Conservation (phyloP, 2,888 invertebrate genomes). For the Cantharis rufa region DNA sequence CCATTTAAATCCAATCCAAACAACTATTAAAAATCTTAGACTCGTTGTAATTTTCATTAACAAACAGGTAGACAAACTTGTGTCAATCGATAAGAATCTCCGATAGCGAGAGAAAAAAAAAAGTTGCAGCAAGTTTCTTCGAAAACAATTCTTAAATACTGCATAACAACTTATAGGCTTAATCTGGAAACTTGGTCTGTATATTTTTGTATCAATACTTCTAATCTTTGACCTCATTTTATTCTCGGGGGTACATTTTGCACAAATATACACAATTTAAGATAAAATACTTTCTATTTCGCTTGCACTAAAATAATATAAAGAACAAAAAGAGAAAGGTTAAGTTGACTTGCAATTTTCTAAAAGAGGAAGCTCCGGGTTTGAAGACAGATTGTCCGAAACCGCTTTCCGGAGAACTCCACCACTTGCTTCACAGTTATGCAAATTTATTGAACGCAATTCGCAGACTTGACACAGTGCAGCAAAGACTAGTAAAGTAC, state of each 20-base stretch:
- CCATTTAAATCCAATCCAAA: neutral
- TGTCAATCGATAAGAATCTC: conserved; percentile 11
- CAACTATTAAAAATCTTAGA: neutral
- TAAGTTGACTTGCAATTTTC: conserved; percentile 33
- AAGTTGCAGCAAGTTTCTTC: neutral
- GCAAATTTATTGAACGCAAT: conserved; percentile 43
- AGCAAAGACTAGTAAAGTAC: conserved; percentile 18
- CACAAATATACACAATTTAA: conserved; percentile 34
- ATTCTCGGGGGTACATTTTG: conserved; percentile 31
- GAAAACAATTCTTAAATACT: conserved; percentile 15
- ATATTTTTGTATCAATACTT: conserved; percentile 36
- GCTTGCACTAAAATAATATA: conserved; percentile 29
- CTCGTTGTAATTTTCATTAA: neutral
- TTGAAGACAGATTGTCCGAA: conserved; percentile 41
- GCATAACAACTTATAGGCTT: conserved; percentile 16
- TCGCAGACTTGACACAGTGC: conserved; percentile 28
- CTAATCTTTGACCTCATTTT: conserved; percentile 38
- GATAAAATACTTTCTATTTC: conserved; percentile 35
- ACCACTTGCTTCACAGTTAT: conserved; percentile 38
- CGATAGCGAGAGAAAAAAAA: neutral
- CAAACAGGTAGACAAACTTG: conserved; percentile 1
- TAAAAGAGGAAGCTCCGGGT: conserved; percentile 33
- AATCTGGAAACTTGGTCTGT: conserved; percentile 20
- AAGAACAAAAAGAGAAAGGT: conserved; percentile 33
- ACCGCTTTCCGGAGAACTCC: conserved; percentile 40